phyloP scores from a whole-genome alignment of 2,888 invertebrate species.

The Acrobasis repandana region DNA sequence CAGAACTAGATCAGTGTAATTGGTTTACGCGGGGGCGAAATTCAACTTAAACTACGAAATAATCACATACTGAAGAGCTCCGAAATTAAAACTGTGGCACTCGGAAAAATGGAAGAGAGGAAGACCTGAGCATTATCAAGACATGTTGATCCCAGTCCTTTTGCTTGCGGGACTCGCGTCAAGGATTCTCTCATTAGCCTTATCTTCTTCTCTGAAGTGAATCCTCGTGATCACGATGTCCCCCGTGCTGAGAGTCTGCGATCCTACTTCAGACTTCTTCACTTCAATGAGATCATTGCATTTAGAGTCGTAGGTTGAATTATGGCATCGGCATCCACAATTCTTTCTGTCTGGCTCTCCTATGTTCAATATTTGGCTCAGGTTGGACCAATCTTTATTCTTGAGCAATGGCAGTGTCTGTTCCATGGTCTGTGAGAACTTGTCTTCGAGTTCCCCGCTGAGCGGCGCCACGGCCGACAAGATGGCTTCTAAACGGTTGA shows the following conservation, averaged over 20 bases:
- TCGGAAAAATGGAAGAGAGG: slow-evolving; percentile 65
- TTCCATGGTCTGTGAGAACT: slow-evolving; percentile 80
- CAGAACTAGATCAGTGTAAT: slow-evolving; percentile 49
- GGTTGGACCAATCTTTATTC: slow-evolving; percentile 79
- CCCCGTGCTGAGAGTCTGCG: slow-evolving; percentile 95
- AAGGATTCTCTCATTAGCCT: slow-evolving; percentile 69
- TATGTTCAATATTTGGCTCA: slow-evolving; percentile 76
- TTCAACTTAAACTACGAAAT: slow-evolving; percentile 54
- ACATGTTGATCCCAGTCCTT: slow-evolving; percentile 69
- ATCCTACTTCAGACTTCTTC: slow-evolving; percentile 83
- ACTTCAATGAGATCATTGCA: slow-evolving; percentile 76
- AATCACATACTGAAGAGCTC: slow-evolving; percentile 69
- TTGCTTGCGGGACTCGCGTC: slow-evolving; percentile 75
- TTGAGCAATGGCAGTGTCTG: slow-evolving; percentile 78
- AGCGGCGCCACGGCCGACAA: slow-evolving; percentile 90
- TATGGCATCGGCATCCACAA: slow-evolving; percentile 84
- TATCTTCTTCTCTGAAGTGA: slow-evolving; percentile 79
- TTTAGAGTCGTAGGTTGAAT: slow-evolving; percentile 62
- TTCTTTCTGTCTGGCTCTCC: slow-evolving; percentile 70
- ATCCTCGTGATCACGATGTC: slow-evolving; percentile 96
- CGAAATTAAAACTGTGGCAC: slow-evolving; percentile 71
- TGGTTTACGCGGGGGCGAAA: slow-evolving; percentile 36
- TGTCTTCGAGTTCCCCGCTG: slow-evolving; percentile 83
- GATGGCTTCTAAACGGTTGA: slow-evolving; percentile 93
- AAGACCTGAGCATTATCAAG: slow-evolving; percentile 66